Evolutionary conservation across 2,888 invertebrate genomes (phyloP), one percentile per base, ranked within the genome.

Genomic region (Pammene fasciana): DNA sequence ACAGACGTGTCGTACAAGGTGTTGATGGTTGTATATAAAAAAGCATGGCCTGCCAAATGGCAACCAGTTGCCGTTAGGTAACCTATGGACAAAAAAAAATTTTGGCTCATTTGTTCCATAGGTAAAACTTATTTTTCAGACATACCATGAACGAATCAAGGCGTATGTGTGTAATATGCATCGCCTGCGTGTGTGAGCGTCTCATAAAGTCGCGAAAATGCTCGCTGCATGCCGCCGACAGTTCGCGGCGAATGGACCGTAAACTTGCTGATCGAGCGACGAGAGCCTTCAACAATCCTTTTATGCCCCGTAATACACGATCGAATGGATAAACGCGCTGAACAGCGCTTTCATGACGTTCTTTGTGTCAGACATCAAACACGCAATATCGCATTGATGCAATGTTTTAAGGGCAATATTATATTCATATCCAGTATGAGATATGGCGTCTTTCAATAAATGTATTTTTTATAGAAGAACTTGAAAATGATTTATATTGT

Each of bases 211-310:
- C n/a, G 50, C 8, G 76, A 75, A 26, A 26, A 72, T 76, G 70
- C 67, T 67, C 71, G 70, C 70, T 73, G 70, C 73, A 73, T 71
- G 71, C 75, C 74, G 76, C 75, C 72, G 74, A 73, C 77, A 76
- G 77, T 79, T 76, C 73, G 72, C 68, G 60, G 75, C 77, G 81
- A 76, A 80, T 77, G 78, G 76, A 75, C 78, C 79, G 78, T 81
- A 78, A 82, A 79, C 79, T 77, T 76, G 75, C 74, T 76, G 79
- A 82, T 82, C 82, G 73, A 68, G 75, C 62, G 70, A 73, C 75
- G 76, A 83, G 82, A 76, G 78, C 78, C 77, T 77, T 74, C 77
- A 79, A 82, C 78, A 78, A 78, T 81, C 79, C 78, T 80, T 82
- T 82, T 77, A 81, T 75, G 75, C 75, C 75, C 70, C 76, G 78